These are phyloP conservation scores for Rhagoletis pomonella DNA, from an alignment of 1,140 invertebrate species.

Conservation along the genomic window DNA sequence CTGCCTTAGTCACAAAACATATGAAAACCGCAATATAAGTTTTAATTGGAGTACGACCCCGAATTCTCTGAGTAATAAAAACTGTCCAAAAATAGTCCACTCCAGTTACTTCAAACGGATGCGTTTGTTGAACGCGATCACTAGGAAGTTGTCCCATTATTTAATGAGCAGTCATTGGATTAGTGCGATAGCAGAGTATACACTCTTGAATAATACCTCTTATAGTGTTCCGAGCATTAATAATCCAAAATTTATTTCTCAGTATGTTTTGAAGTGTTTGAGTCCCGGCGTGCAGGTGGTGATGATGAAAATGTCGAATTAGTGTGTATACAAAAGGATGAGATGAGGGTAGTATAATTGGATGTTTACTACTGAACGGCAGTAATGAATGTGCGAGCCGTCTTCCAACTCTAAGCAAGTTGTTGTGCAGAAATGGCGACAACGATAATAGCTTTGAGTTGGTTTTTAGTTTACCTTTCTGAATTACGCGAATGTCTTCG, in stretches of 20 bases:
- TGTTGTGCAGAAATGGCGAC: constrained; percentile 68
- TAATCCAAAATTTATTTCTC: constrained; percentile 62
- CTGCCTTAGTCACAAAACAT: constrained; percentile 62
- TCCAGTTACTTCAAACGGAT: constrained; percentile 62
- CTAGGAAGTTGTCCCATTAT: constrained; percentile 68
- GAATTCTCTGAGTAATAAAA: constrained; percentile 48
- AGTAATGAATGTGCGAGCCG: constrained; percentile 66
- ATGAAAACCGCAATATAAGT: constrained; percentile 59
- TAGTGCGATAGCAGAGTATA: constrained; percentile 65
- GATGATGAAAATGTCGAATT: constrained; percentile 67
- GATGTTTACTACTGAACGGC: constrained; percentile 69
- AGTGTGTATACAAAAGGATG: constrained; percentile 68
- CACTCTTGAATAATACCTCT: constrained; percentile 63
- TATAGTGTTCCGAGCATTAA: constrained; percentile 61
- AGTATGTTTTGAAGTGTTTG: constrained; percentile 62
- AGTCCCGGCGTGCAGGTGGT: constrained; percentile 68
- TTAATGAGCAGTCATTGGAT: constrained; percentile 59
- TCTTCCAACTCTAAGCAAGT: constrained; percentile 73
- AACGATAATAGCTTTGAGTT: constrained; percentile 60
- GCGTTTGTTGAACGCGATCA: constrained; percentile 56
- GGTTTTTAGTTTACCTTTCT: constrained; percentile 1
- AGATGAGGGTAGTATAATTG: constrained; percentile 68
- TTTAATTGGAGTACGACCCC: constrained; percentile 19
- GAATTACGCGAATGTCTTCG: neutral
- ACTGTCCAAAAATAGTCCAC: constrained; percentile 70